phyloP scores from a whole-genome alignment of 2,888 invertebrate species.

The Meteorus colon region DNA sequence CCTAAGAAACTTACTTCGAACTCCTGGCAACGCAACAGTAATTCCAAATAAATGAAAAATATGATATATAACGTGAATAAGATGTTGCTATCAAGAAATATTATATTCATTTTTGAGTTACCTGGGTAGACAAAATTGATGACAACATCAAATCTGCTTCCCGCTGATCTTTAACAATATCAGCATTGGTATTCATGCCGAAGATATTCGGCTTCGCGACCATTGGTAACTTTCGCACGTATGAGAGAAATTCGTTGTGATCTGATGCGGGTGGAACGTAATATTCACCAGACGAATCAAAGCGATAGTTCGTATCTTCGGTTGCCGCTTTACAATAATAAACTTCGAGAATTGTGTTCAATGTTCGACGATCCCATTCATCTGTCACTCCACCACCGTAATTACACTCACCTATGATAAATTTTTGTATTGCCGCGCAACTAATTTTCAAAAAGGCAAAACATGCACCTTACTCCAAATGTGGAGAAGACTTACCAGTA shows the following conservation, averaged over 20 bases:
- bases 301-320: conserved; percentile 69
- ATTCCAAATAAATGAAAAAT: conserved; percentile 11
- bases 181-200: conserved; percentile 94
- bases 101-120: conserved; percentile 61
- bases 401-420: conserved; percentile 93
- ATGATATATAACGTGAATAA: background rate
- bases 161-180: conserved; percentile 92
- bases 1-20: conserved; percentile 20
- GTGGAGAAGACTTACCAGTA: conserved; percentile 73
- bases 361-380: conserved; percentile 88
- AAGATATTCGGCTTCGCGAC: conserved; percentile 88
- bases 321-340: conserved; percentile 86
- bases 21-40: conserved; percentile 27
- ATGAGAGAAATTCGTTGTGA: conserved; percentile 81
- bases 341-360: conserved; percentile 85
- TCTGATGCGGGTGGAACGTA: conserved; percentile 83
- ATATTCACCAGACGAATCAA: conserved; percentile 77
- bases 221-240: conserved; percentile 83
- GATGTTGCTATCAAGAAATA: background rate
- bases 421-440: conserved; percentile 78
- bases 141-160: conserved; percentile 85
- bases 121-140: conserved; percentile 87
- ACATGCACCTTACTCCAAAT: background rate
- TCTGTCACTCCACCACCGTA: conserved; percentile 94
- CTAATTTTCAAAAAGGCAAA: background rate